phyloP scores from a whole-genome alignment of 2,113 vertebrate species.

The Peromyscus leucopus region DNA sequence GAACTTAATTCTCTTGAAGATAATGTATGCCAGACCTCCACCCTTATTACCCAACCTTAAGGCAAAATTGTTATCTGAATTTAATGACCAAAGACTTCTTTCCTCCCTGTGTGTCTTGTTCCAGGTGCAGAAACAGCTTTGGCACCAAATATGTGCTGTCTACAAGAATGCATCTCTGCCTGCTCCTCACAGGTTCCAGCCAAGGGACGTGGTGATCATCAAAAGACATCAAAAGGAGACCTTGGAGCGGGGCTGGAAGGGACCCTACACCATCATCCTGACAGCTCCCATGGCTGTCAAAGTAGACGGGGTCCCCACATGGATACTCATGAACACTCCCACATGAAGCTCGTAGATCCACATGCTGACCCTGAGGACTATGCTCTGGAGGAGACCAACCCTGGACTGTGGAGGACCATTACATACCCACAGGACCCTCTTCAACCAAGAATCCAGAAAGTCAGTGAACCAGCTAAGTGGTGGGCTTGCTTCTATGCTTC shows the following conservation, averaged over 20 bases:
- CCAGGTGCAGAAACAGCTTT: too few species aligned
- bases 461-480: too few species aligned
- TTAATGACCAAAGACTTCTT: too few species aligned
- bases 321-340: background rate
- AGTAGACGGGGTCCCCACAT: background rate
- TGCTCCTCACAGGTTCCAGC: background rate
- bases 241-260: background rate
- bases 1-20: background rate
- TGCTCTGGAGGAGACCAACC: too few species aligned
- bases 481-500: too few species aligned
- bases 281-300: too few species aligned
- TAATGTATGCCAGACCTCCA: background rate
- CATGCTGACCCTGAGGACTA: background rate
- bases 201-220: background rate
- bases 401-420: background rate
- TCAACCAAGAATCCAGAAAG: background rate
- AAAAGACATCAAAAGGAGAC: background rate
- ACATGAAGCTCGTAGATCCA: background rate
- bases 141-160: background rate
- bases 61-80: too few species aligned
- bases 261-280: background rate
- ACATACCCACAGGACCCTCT: background rate
- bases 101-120: too few species aligned
- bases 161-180: background rate
- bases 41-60: background rate